These are phyloP conservation scores for Talpa occidentalis DNA, from an alignment of 2,113 vertebrate species.

Conservation along the genomic window DNA sequence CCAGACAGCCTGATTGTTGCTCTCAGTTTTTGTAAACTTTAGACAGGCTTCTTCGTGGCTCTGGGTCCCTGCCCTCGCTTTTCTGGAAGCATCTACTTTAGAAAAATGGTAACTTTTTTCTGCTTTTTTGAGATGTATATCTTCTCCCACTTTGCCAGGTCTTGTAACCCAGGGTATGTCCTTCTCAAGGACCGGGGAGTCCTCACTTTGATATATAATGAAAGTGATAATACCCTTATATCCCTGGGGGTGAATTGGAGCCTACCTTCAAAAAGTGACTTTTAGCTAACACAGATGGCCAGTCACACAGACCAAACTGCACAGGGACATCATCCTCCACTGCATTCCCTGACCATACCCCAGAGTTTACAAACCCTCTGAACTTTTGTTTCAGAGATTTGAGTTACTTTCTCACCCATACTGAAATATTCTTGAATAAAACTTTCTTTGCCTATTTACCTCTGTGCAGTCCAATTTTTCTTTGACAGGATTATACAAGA, in stretches of 20 bases:
- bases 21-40: neutral
- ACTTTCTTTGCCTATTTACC: neutral
- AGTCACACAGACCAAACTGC: neutral
- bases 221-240: too few species aligned
- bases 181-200: too few species aligned
- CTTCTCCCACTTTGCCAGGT: too few species aligned
- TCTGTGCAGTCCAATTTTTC: neutral
- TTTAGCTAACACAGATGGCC: too few species aligned
- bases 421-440: neutral
- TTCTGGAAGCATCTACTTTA: neutral
- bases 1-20: rapidly evolving
- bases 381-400: neutral
- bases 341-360: neutral
- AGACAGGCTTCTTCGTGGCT: too few species aligned
- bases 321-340: neutral
- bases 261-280: too few species aligned
- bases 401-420: too few species aligned
- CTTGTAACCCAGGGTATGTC: too few species aligned
- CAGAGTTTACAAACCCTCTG: neutral
- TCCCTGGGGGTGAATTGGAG: too few species aligned
- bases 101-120: neutral
- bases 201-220: too few species aligned
- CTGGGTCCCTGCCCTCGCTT: neutral
- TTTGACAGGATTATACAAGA: neutral
- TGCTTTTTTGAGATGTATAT: too few species aligned